Conservation (phyloP, 2,888 invertebrate genomes). For the Rotaria socialis region DNA sequence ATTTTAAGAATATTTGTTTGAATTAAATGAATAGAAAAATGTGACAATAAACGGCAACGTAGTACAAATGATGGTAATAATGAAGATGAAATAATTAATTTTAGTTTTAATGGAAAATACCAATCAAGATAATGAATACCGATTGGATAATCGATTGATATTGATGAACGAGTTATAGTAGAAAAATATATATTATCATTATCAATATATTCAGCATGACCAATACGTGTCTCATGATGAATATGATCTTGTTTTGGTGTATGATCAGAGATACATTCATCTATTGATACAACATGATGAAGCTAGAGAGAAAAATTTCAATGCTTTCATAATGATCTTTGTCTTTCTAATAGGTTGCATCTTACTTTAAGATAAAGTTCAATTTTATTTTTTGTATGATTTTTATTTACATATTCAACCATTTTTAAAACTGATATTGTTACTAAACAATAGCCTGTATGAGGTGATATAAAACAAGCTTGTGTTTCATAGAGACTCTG, state of each 20-base stretch:
- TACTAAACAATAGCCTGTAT: constrained; percentile 24
- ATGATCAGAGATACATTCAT: constrained; percentile 21
- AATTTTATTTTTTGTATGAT: background rate
- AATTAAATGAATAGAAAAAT: constrained; percentile 7
- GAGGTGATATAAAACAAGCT: background rate
- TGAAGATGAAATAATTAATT: background rate
- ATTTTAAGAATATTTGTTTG: background rate
- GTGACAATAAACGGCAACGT: background rate
- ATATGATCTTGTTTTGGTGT: constrained; percentile 15
- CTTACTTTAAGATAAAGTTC: constrained; percentile 31
- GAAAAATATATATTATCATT: constrained; percentile 2
- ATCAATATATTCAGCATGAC: constrained; percentile 18
- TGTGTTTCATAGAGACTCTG: background rate
- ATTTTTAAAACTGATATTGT: constrained; percentile 7
- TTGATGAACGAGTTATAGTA: background rate
- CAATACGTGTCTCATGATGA: constrained; percentile 26
- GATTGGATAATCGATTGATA: background rate
- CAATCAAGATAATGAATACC: constrained; percentile 24
- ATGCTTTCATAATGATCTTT: too few species aligned
- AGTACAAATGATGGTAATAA: background rate
- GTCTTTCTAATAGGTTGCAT: too few species aligned
- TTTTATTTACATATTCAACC: background rate
- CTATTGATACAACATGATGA: background rate
- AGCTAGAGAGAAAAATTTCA: background rate
- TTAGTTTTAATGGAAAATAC: background rate